Evolutionary conservation across 1,140 invertebrate genomes (phyloP).

Genomic region (Pseudobourletiella spinata): DNA sequence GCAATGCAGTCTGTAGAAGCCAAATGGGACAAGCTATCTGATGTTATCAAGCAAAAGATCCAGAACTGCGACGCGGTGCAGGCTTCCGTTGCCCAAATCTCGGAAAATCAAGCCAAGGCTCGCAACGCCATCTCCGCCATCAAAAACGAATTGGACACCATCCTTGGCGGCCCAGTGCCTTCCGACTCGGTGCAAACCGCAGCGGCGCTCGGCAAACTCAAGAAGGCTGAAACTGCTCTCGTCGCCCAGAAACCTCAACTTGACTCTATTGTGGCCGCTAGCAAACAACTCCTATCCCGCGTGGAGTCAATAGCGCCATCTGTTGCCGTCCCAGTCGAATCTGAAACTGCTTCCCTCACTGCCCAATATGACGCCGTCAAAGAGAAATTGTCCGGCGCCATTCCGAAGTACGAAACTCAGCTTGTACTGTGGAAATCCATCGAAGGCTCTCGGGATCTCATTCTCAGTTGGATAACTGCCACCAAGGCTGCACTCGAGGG

Average conservation of each 20-base stretch:
- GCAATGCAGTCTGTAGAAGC: conserved; percentile 62
- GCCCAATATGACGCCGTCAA: not conserved
- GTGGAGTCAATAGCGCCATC: conserved; percentile 13
- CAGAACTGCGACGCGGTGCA: conserved; percentile 62
- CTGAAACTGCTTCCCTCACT: conserved; percentile 2
- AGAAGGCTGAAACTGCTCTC: conserved; percentile 60
- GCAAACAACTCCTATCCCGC: conserved; percentile 36
- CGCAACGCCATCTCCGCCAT: not conserved
- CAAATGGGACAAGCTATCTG: conserved; percentile 67
- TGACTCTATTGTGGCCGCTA: conserved; percentile 47
- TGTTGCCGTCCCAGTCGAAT: not conserved
- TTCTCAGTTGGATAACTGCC: conserved; percentile 71
- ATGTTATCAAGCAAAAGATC: conserved; percentile 63
- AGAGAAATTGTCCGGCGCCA: not conserved
- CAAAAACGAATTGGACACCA: not conserved
- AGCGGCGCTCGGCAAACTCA: conserved; percentile 58
- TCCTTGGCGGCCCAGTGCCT: conserved; percentile 7
- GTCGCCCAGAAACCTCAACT: conserved; percentile 63
- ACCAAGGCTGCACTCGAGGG: conserved; percentile 64
- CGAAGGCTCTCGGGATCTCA: conserved; percentile 69
- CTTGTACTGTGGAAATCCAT: conserved; percentile 85
- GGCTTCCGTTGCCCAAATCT: conserved; percentile 56
- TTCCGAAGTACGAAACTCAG: conserved; percentile 66
- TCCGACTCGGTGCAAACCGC: conserved; percentile 46
- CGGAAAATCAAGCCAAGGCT: conserved; percentile 52